Evolutionary conservation across 2,113 vertebrate species (phyloP).

Genomic region (Rhegmatorhina hoffmannsi): DNA sequence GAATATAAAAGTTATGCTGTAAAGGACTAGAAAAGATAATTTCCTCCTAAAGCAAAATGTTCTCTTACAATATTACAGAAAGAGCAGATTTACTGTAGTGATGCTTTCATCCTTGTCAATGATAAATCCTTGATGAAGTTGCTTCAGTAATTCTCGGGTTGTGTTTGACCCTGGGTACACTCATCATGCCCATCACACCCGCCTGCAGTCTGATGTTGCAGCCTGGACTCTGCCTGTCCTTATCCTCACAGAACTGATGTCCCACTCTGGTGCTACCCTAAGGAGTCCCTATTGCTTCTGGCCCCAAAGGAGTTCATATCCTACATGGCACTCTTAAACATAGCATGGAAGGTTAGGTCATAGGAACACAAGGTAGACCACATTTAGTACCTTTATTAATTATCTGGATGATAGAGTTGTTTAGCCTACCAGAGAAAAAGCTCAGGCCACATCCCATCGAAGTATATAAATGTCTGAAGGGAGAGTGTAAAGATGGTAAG

Average conservation of each 20-base stretch:
- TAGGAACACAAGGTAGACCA: not conserved
- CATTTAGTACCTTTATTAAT: not conserved
- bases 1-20: not conserved
- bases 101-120: not conserved
- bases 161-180: not conserved
- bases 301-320: rapidly evolving
- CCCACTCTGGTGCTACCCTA: not conserved
- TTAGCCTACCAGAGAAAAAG: not conserved
- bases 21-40: not conserved
- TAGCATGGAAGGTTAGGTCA: rapidly evolving
- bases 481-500: not conserved
- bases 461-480: not conserved
- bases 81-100: not conserved
- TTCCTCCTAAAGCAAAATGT: not conserved
- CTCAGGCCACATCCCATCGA: not conserved
- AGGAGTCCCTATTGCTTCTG: not conserved
- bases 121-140: not conserved
- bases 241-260: not conserved
- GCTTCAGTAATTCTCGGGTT: not conserved
- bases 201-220: not conserved
- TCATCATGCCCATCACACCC: not conserved
- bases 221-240: not conserved
- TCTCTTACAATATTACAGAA: not conserved
- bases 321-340: not conserved
- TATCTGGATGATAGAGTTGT: not conserved